Conservation (phyloP, 2,888 invertebrate species). For the Epirrita christyi region DNA sequence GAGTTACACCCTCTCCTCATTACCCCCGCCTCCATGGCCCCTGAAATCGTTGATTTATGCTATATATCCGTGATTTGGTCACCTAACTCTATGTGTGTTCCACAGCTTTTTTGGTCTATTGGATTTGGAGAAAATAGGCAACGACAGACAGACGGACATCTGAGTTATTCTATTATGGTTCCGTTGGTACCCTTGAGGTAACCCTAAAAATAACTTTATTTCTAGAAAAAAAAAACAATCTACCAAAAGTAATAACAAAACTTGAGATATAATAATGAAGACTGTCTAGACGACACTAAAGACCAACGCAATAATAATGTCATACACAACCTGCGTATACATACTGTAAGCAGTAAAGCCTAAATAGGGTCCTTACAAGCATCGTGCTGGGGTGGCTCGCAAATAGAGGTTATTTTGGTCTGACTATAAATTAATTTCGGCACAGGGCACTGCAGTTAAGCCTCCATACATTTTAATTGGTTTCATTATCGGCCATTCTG, state of each 20-base stretch:
- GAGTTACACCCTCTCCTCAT: too few relatives aligned
- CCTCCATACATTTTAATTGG: constrained; percentile 84
- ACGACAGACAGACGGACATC: too few relatives aligned
- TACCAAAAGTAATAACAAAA: background rate
- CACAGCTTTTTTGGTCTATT: too few relatives aligned
- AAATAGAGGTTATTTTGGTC: constrained; percentile 74
- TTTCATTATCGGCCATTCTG: constrained; percentile 80
- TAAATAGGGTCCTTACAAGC: constrained; percentile 61
- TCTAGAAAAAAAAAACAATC: too few relatives aligned
- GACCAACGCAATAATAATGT: constrained; percentile 7
- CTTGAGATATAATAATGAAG: background rate
- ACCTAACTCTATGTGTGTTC: too few relatives aligned
- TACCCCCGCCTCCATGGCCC: too few relatives aligned
- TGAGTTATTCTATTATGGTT: too few relatives aligned
- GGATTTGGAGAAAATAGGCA: too few relatives aligned
- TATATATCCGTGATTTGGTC: too few relatives aligned
- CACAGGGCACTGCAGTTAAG: constrained; percentile 81
- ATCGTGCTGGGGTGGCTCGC: constrained; percentile 44
- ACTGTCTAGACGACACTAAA: constrained; percentile 1
- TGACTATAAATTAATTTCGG: constrained; percentile 82
- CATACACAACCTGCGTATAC: constrained; percentile 1
- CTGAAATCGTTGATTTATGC: too few relatives aligned
- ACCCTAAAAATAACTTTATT: too few relatives aligned
- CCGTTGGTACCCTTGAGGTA: too few relatives aligned
- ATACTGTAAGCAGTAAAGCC: constrained; percentile 45